A percentile compares a stretch with the other conserved stretches of the same genome.
Conservation (phyloP, 1,140 invertebrate species). For the Physella acuta region DNA sequence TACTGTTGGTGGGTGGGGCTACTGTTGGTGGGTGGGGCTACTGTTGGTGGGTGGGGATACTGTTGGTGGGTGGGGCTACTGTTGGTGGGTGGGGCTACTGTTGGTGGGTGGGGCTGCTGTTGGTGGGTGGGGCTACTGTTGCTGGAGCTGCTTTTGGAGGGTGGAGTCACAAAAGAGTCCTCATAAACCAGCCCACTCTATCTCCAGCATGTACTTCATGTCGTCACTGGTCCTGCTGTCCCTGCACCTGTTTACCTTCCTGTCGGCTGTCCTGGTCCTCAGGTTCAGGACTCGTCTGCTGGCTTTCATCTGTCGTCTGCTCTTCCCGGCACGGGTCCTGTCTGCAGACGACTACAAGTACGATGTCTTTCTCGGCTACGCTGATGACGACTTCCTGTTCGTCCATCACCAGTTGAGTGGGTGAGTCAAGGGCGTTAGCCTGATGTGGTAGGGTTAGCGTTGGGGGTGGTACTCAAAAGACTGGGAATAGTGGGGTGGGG, state of each 20-base stretch:
- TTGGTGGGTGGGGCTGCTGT: no score
- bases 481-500: neutral
- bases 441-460: neutral
- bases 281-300: neutral
- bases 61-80: no score
- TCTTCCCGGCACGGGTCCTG: neutral
- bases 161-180: no score
- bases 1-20: no score
- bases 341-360: neutral
- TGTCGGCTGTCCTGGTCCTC: neutral
- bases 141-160: no score
- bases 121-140: no score
- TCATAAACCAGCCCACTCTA: no score
- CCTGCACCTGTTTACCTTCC: neutral
- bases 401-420: neutral
- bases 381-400: slow-evolving; percentile 2
- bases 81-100: no score
- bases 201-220: slow-evolving; percentile 3
- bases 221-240: neutral
- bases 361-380: slow-evolving; percentile 13
- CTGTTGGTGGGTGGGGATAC: no score
- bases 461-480: neutral
- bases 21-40: no score
- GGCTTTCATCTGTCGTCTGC: neutral
- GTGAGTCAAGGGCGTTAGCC: neutral